These are phyloP conservation scores for Eucidaris tribuloides DNA, from an alignment of 35 echinoderm and acorn worm species.

Conservation along the genomic window DNA sequence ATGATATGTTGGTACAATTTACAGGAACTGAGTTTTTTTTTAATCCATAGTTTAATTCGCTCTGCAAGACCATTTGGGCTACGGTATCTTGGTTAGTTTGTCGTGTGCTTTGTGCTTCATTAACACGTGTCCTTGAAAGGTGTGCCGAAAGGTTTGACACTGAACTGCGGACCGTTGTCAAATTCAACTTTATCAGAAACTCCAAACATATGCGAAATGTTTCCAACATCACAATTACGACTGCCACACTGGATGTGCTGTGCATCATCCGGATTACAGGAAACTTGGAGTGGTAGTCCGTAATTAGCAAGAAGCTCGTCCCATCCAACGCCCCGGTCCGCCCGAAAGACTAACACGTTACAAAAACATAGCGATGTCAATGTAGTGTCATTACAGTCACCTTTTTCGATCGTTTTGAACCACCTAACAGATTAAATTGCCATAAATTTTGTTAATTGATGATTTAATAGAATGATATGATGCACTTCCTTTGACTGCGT, in stretches of 20 bases:
- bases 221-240: slow-evolving; percentile 5
- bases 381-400: too few relatives aligned
- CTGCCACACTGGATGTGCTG: slow-evolving; percentile 30
- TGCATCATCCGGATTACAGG: slow-evolving; percentile 38
- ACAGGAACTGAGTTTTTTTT: too few relatives aligned
- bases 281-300: slow-evolving; percentile 68
- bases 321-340: too few relatives aligned
- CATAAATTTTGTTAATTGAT: too few relatives aligned
- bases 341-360: too few relatives aligned
- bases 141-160: not conserved
- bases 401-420: too few relatives aligned
- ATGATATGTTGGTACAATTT: too few relatives aligned
- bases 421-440: too few relatives aligned
- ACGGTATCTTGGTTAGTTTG: slow-evolving; percentile 46
- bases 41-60: too few relatives aligned
- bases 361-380: too few relatives aligned
- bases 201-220: slow-evolving; percentile 55
- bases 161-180: slow-evolving; percentile 61
- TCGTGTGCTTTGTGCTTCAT: slow-evolving; percentile 63
- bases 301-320: slow-evolving; percentile 37
- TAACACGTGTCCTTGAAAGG: slow-evolving; percentile 53
- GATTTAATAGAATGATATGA: too few relatives aligned
- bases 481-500: too few relatives aligned
- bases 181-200: slow-evolving; percentile 40
- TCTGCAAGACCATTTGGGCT: slow-evolving; percentile 52